These are phyloP conservation scores for Apostichopus parvimensis DNA, from an alignment of 35 echinoderm and acorn worm genomes.

Conservation along the genomic window DNA sequence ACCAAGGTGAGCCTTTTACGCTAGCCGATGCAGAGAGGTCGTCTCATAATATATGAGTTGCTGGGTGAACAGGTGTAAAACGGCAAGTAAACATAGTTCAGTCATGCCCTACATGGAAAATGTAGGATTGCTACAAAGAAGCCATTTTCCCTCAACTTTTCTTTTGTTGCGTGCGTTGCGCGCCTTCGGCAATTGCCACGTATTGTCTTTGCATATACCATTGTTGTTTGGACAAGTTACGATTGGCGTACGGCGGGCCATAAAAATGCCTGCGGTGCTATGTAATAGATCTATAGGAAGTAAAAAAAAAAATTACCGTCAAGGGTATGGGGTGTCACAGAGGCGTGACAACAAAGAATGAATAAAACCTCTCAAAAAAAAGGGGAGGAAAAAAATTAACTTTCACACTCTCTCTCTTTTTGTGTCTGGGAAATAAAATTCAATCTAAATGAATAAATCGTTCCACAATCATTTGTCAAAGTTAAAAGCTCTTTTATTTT, in stretches of 20 bases:
- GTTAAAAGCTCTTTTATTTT: no score
- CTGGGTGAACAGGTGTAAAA: slow-evolving; percentile 34
- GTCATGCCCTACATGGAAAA: slow-evolving; percentile 10
- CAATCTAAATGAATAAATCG: background rate
- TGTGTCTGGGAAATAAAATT: background rate
- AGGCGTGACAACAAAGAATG: slow-evolving; percentile 46
- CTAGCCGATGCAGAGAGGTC: background rate
- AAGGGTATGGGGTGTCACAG: slow-evolving; percentile 47
- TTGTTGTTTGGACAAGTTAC: slow-evolving; percentile 18
- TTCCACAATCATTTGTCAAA: background rate
- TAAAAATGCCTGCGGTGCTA: slow-evolving; percentile 7
- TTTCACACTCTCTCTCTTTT: background rate
- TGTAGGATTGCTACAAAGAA: slow-evolving; percentile 50
- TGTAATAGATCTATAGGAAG: slow-evolving; percentile 24
- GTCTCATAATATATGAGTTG: background rate
- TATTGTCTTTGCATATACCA: slow-evolving; percentile 39
- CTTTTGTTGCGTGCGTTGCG: slow-evolving; percentile 24
- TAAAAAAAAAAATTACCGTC: slow-evolving; percentile 23
- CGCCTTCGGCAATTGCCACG: slow-evolving; percentile 34
- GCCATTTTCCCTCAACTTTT: background rate
- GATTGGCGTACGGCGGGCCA: slow-evolving; percentile 16
- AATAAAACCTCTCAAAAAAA: background rate
- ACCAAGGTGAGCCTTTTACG: slow-evolving; percentile 6
- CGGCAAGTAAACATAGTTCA: slow-evolving; percentile 10
- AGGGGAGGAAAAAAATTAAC: background rate